Conservation (phyloP, 1,140 invertebrate species). For the Calephelis nemesis region DNA sequence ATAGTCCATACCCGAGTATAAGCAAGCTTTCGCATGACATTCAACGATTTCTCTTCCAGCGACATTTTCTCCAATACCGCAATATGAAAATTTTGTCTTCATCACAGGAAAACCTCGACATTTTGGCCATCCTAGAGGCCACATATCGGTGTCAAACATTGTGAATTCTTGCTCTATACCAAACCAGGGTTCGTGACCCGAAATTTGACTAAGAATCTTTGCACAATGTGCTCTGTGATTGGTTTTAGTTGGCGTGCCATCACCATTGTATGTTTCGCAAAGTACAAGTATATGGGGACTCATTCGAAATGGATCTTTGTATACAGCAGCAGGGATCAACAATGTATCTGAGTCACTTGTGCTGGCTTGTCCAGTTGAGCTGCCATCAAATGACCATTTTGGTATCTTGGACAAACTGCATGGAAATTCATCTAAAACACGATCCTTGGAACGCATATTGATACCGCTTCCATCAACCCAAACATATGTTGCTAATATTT, state of each 20-base stretch:
- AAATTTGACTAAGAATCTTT: slow-evolving; percentile 86
- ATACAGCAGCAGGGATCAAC: slow-evolving; percentile 92
- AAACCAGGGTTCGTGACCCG: slow-evolving; percentile 93
- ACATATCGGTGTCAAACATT: slow-evolving; percentile 86
- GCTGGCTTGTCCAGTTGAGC: slow-evolving; percentile 89
- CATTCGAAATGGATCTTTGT: slow-evolving; percentile 94
- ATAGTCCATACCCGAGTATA: slow-evolving; percentile 95
- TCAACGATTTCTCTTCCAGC: slow-evolving; percentile 94
- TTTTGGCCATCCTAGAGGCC: slow-evolving; percentile 94
- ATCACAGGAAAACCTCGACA: slow-evolving; percentile 85
- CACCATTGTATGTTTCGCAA: slow-evolving; percentile 82
- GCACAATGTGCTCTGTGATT: slow-evolving; percentile 89
- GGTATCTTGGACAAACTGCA: slow-evolving; percentile 87
- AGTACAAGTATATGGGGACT: slow-evolving; percentile 94
- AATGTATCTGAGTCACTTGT: slow-evolving; percentile 92
- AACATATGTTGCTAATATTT: slow-evolving; percentile 89
- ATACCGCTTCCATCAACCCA: slow-evolving; percentile 96
- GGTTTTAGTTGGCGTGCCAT: slow-evolving; percentile 75
- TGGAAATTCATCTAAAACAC: slow-evolving; percentile 85
- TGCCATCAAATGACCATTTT: slow-evolving; percentile 97
- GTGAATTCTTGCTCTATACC: slow-evolving; percentile 93
- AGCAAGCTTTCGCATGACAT: slow-evolving; percentile 81
- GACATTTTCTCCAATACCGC: slow-evolving; percentile 96
- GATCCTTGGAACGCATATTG: slow-evolving; percentile 88
- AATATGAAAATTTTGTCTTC: slow-evolving; percentile 78